Evolutionary conservation across 2,797 vertebrate genomes (phyloP).

Genomic region (Centroberyx gerrardi): DNA sequence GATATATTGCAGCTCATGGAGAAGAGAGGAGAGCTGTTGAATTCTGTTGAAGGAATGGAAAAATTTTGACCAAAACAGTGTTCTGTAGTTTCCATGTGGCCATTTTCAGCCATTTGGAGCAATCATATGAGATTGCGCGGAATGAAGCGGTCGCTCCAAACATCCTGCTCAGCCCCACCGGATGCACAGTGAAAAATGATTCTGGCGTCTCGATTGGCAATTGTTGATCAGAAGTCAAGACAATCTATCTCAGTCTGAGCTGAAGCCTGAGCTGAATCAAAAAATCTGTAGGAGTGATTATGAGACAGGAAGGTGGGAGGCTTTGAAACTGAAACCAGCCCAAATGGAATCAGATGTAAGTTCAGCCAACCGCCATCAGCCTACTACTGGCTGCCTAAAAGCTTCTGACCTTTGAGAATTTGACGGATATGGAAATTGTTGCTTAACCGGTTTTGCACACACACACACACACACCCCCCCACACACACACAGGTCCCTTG

Average conservation of each 20-base stretch:
- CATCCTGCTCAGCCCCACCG: slow-evolving; percentile 40
- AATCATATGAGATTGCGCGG: slow-evolving; percentile 53
- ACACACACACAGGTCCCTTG: slow-evolving; percentile 10
- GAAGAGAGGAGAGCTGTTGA: slow-evolving; percentile 39
- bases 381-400: slow-evolving; percentile 73
- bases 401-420: slow-evolving; percentile 80
- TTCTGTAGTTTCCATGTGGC: slow-evolving; percentile 41
- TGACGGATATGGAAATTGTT: slow-evolving; percentile 78
- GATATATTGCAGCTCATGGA: slow-evolving; percentile 49
- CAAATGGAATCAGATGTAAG: slow-evolving; percentile 79
- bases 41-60: slow-evolving; percentile 46
- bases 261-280: slow-evolving; percentile 59
- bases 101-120: slow-evolving; percentile 43
- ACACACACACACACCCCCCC: slow-evolving; percentile 17
- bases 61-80: slow-evolving; percentile 33
- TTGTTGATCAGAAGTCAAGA: slow-evolving; percentile 66
- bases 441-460: slow-evolving; percentile 62
- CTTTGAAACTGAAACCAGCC: slow-evolving; percentile 82
- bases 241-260: slow-evolving; percentile 9
- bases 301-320: slow-evolving; percentile 84
- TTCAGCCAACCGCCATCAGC: slow-evolving; percentile 76
- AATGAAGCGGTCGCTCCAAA: slow-evolving; percentile 31
- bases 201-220: slow-evolving; percentile 37
- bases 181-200: slow-evolving; percentile 31
- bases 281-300: slow-evolving; percentile 78